Conservation (phyloP, 2,888 invertebrate genomes). For the Hemicrepidius hirtus region DNA sequence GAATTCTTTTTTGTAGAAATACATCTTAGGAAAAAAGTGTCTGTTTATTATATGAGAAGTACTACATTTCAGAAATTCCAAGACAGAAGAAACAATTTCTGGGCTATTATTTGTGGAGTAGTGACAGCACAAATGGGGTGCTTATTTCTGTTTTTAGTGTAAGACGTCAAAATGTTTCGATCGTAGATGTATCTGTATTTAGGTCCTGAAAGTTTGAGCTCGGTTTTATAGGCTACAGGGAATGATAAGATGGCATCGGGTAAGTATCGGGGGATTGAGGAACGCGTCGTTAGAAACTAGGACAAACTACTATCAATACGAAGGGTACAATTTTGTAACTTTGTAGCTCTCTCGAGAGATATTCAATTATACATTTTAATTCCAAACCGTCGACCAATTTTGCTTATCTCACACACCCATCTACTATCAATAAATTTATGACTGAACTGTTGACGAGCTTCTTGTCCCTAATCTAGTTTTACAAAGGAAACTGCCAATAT, state of each 20-base stretch:
- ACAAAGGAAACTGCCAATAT: too few relatives aligned
- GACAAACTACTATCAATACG: conserved; percentile 22
- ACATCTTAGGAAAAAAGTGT: too few relatives aligned
- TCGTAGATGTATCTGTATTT: conserved; percentile 23
- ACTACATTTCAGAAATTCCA: conserved; percentile 2
- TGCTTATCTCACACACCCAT: too few relatives aligned
- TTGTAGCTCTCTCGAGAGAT: conserved; percentile 2
- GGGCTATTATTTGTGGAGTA: background rate
- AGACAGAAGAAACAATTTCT: conserved; percentile 13
- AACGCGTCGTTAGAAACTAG: conserved; percentile 19
- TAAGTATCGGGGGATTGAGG: conserved; percentile 17
- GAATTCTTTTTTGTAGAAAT: too few relatives aligned
- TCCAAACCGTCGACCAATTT: background rate
- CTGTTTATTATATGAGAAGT: background rate
- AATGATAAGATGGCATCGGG: conserved; percentile 22
- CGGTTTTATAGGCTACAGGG: conserved; percentile 21
- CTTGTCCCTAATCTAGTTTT: too few relatives aligned
- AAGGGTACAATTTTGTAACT: background rate
- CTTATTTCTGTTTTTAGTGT: conserved; percentile 15
- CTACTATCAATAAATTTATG: background rate
- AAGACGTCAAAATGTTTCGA: conserved; percentile 19
- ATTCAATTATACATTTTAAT: conserved; percentile 10
- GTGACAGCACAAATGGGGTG: conserved; percentile 5
- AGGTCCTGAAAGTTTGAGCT: conserved; percentile 20
- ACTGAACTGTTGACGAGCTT: too few relatives aligned